These are phyloP conservation scores for Enteromius afrohamiltoni DNA, from an alignment of 2,797 vertebrate species.

Conservation along the genomic window DNA sequence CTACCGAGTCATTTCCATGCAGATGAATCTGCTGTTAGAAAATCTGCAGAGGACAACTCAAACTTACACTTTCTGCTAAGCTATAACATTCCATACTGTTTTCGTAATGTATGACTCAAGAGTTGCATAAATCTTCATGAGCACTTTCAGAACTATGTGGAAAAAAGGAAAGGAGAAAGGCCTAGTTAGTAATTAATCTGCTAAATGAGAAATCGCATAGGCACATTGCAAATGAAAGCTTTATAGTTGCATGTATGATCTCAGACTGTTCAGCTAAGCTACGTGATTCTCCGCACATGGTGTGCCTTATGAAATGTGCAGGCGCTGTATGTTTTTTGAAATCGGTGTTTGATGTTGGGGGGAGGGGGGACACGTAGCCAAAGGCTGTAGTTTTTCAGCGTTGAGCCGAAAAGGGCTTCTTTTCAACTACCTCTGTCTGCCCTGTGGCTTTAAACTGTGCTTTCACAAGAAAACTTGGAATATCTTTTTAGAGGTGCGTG, in stretches of 20 bases:
- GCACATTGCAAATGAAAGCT: slow-evolving; percentile 19
- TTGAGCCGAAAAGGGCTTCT: slow-evolving; percentile 40
- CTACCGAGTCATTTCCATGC: neutral
- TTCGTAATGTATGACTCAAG: slow-evolving; percentile 43
- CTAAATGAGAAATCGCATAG: neutral
- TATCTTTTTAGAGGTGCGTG: slow-evolving; percentile 11
- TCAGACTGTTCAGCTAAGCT: slow-evolving; percentile 59
- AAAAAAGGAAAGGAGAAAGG: too few relatives aligned
- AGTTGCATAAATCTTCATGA: slow-evolving; percentile 41
- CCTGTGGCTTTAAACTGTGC: slow-evolving; percentile 29
- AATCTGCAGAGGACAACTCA: neutral
- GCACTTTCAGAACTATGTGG: slow-evolving; percentile 48
- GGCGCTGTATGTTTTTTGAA: slow-evolving; percentile 61
- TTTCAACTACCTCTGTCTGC: slow-evolving; percentile 31
- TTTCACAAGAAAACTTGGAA: slow-evolving; percentile 22
- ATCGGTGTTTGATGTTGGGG: slow-evolving; percentile 25
- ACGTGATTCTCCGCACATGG: slow-evolving; percentile 63
- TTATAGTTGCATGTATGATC: neutral
- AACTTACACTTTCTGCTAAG: slow-evolving; percentile 28
- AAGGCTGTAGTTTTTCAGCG: slow-evolving; percentile 30
- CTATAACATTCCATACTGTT: slow-evolving; percentile 54
- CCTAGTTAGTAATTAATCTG: slow-evolving; percentile 58
- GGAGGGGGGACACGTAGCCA: slow-evolving; percentile 45
- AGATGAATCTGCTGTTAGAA: neutral
- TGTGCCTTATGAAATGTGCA: slow-evolving; percentile 51